A percentile compares a stretch with the other conserved stretches of the same genome.
These are phyloP conservation scores for Lophotriccus pileatus DNA, from an alignment of 2,797 vertebrate genomes.

Conservation along the genomic window DNA sequence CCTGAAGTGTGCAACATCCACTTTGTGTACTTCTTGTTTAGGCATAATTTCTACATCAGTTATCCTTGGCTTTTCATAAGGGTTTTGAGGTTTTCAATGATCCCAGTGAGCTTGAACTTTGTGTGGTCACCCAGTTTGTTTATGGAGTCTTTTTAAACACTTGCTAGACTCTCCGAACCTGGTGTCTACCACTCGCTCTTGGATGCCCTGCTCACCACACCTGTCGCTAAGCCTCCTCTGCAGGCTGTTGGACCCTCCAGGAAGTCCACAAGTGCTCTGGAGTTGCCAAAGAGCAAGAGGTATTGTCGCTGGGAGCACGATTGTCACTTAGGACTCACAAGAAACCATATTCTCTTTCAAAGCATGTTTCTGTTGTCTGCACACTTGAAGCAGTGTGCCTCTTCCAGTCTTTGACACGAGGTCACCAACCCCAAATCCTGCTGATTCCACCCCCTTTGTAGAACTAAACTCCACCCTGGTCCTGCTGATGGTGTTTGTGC, in stretches of 20 bases:
- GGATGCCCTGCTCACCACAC: slow-evolving; percentile 81
- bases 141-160: slow-evolving; percentile 33
- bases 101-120: background rate
- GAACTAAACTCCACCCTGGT: background rate
- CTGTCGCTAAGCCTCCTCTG: slow-evolving; percentile 67
- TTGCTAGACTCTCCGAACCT: slow-evolving; percentile 66
- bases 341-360: background rate
- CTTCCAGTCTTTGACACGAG: background rate
- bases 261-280: slow-evolving; percentile 65
- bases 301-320: background rate
- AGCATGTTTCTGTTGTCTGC: background rate
- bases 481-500: background rate
- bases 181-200: slow-evolving; percentile 68
- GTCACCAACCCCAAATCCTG: background rate
- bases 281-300: slow-evolving; percentile 67
- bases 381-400: background rate
- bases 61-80: background rate
- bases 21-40: background rate
- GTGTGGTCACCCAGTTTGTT: background rate
- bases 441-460: background rate
- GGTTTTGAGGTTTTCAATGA: background rate
- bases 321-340: background rate
- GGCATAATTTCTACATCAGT: background rate
- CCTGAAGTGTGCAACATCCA: fast-evolving
- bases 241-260: slow-evolving; percentile 59